A percentile compares a stretch with the other conserved stretches of the same genome.
phyloP scores from a whole-genome alignment of 2,113 vertebrate genomes.

The Mohoua ochrocephala region DNA sequence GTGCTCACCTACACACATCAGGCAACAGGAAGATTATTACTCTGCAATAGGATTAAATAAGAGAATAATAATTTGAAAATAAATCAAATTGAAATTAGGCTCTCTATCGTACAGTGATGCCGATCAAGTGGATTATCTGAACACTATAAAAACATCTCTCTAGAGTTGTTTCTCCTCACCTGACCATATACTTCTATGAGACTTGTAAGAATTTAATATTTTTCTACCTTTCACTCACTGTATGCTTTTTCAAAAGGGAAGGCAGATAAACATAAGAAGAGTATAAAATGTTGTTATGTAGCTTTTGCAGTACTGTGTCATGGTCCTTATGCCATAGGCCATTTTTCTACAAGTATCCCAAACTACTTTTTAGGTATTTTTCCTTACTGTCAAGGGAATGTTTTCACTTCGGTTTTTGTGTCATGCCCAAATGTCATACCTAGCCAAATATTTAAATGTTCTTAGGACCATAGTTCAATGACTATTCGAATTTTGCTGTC shows the following conservation, averaged over 20 bases:
- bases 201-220: neutral
- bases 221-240: neutral
- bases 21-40: neutral
- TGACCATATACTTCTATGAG: neutral
- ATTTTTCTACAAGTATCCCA: neutral
- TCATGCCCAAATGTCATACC: neutral
- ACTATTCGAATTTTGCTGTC: neutral
- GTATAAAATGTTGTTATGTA: neutral
- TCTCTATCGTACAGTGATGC: neutral
- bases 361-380: neutral
- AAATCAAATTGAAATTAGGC: neutral
- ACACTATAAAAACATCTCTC: neutral
- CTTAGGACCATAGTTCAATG: neutral
- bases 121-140: neutral
- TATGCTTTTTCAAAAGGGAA: neutral
- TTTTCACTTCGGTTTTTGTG: neutral
- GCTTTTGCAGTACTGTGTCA: neutral
- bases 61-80: neutral
- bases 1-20: neutral
- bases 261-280: neutral
- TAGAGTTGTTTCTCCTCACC: neutral
- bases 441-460: neutral
- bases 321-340: neutral
- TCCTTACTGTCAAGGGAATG: neutral
- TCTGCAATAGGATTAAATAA: neutral